Conservation (phyloP, 2,888 invertebrate species). For the Conomelus anceps region DNA sequence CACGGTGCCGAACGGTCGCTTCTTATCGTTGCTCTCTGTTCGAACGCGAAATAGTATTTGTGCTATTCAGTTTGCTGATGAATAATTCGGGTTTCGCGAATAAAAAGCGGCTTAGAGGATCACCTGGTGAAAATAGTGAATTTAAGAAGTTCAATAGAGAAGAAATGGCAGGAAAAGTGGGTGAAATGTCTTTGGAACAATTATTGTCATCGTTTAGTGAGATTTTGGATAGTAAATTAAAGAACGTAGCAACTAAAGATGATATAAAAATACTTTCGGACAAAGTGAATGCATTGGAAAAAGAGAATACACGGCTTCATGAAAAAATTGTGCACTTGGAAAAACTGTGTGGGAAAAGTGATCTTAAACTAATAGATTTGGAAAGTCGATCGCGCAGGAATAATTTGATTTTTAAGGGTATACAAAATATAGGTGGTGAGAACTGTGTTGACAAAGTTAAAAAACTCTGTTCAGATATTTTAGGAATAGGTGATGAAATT, state of each 20-base stretch:
- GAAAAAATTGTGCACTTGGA: neutral
- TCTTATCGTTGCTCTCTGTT: neutral
- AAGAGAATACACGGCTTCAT: neutral
- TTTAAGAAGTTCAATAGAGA: conserved; percentile 22
- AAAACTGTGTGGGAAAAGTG: neutral
- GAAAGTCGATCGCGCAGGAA: conserved; percentile 1
- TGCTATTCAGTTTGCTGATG: neutral
- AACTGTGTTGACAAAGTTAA: neutral
- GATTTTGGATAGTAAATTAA: neutral
- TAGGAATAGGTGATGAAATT: neutral
- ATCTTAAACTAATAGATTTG: neutral
- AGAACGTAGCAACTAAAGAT: neutral
- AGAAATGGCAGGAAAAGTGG: conserved; percentile 2
- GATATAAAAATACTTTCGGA: neutral
- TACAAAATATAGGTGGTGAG: neutral
- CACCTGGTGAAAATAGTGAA: conserved; percentile 1
- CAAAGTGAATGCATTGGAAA: neutral
- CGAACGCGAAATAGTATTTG: neutral
- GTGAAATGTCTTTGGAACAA: neutral
- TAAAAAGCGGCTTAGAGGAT: neutral
- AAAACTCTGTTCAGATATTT: conserved; percentile 3
- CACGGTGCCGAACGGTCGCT: neutral
- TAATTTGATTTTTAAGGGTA: conserved; percentile 12
- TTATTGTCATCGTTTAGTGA: neutral
- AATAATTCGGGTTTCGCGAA: neutral